These are phyloP conservation scores for Ostrea denselamellosa DNA, from an alignment of 1,140 invertebrate genomes.

Conservation along the genomic window DNA sequence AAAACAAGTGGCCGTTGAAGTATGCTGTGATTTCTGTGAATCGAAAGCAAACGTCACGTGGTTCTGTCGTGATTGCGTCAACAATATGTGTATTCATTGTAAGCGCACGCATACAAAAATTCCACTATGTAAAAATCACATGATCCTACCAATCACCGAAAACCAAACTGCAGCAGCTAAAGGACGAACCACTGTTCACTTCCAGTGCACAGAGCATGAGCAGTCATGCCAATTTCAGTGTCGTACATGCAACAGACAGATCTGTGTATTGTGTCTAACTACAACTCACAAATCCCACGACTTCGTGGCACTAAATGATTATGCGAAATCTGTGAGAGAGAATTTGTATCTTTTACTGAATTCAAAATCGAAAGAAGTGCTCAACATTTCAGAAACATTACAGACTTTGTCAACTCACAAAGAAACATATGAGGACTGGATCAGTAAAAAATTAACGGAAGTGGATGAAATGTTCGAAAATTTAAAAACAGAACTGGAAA, in stretches of 20 bases:
- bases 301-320: neutral
- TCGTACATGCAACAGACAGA: neutral
- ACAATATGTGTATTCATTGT: conserved; percentile 9
- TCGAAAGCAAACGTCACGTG: neutral
- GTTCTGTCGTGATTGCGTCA: conserved; percentile 10
- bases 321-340: neutral
- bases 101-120: conserved; percentile 7
- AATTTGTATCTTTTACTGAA: neutral
- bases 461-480: neutral
- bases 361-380: neutral
- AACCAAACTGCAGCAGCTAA: neutral
- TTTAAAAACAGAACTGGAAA: neutral
- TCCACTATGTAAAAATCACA: neutral
- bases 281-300: neutral
- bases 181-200: neutral
- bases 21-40: neutral
- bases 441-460: neutral
- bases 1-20: neutral
- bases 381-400: neutral
- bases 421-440: conserved; percentile 6
- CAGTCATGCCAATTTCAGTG: conserved; percentile 20
- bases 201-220: neutral
- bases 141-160: neutral
- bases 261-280: neutral
- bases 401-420: neutral